phyloP scores from a whole-genome alignment of 1,140 invertebrate species.

The Protaetia brevitarsis region DNA sequence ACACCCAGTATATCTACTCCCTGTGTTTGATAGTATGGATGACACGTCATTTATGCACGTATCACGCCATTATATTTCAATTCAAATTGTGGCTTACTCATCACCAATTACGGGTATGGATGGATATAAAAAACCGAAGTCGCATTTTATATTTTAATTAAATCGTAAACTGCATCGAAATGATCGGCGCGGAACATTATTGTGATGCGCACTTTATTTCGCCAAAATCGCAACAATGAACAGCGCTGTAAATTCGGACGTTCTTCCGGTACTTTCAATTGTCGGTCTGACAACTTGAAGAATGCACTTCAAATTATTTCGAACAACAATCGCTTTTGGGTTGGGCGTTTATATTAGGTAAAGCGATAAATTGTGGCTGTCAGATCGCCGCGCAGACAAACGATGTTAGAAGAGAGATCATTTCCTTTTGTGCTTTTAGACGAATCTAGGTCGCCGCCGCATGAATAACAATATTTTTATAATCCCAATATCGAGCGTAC shows the following conservation, averaged over 20 bases:
- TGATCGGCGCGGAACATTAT: neutral
- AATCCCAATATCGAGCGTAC: neutral
- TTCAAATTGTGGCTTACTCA: no score
- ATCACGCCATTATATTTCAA: no score
- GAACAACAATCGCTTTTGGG: conserved; percentile 15
- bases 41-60: no score
- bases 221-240: neutral
- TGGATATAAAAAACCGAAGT: no score
- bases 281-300: conserved; percentile 13
- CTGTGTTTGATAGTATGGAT: no score
- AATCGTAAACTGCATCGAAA: neutral
- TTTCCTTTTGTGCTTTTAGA: conserved; percentile 10
- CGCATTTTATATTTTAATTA: neutral
- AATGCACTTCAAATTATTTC: conserved; percentile 7
- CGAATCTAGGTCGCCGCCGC: neutral
- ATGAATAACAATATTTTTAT: neutral
- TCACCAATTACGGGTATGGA: no score
- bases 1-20: no score
- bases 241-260: neutral
- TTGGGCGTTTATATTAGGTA: neutral
- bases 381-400: neutral
- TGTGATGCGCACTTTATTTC: neutral
- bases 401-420: conserved; percentile 6
- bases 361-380: conserved; percentile 11
- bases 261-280: conserved; percentile 10